phyloP scores from a whole-genome alignment of 2,797 vertebrate genomes.

The Chloroceryle amazona region DNA sequence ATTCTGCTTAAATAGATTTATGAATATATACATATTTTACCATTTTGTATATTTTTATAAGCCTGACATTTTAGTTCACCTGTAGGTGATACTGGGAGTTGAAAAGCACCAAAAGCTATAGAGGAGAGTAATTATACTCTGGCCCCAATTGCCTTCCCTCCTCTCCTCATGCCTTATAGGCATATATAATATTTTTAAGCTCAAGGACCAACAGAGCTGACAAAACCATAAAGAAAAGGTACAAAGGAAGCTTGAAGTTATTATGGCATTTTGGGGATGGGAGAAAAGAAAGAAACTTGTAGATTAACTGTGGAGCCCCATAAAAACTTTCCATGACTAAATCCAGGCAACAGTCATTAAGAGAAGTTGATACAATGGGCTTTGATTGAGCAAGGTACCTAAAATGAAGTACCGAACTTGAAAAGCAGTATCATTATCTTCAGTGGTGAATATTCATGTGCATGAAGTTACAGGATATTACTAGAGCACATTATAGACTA shows the following conservation, averaged over 20 bases:
- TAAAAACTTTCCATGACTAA: background rate
- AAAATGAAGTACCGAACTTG: background rate
- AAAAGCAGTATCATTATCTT: background rate
- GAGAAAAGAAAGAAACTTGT: background rate
- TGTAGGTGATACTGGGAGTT: background rate
- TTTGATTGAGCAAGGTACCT: background rate
- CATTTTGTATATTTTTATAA: conserved; percentile 18
- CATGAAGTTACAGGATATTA: background rate
- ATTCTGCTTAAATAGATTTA: conserved; percentile 52
- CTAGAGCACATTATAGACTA: background rate
- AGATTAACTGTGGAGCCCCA: background rate
- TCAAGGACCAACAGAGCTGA: background rate
- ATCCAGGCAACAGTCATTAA: background rate
- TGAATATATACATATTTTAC: conserved; percentile 32
- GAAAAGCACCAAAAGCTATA: background rate
- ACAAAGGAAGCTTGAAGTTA: background rate
- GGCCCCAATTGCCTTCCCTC: background rate
- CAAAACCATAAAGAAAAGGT: background rate
- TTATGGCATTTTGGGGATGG: background rate
- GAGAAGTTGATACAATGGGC: background rate
- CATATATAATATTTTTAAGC: background rate
- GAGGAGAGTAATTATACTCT: background rate
- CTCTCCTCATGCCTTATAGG: background rate
- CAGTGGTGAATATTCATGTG: background rate
- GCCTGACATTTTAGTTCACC: conserved; percentile 16